phyloP scores from a whole-genome alignment of 2,797 vertebrate species.

The Dromococcyx pavoninus region DNA sequence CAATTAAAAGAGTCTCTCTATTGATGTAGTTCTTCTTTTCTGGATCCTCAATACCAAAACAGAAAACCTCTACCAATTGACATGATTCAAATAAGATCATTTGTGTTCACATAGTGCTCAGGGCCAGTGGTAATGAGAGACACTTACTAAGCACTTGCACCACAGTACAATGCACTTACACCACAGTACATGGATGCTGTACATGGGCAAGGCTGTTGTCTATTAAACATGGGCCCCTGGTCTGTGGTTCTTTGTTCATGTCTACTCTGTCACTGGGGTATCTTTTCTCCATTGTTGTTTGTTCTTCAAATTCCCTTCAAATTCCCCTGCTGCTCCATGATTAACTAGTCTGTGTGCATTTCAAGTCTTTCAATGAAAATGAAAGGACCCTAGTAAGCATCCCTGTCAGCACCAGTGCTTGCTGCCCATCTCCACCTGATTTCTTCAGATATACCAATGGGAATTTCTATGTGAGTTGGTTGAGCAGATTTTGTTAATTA shows the following conservation, averaged over 20 bases:
- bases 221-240: fast-evolving
- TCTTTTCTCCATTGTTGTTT: not conserved
- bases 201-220: not conserved
- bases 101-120: not conserved
- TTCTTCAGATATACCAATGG: not conserved
- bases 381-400: not conserved
- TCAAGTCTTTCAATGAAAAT: not conserved
- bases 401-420: not conserved
- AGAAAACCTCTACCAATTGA: not conserved
- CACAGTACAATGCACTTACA: no score
- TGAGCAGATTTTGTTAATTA: not conserved
- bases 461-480: not conserved
- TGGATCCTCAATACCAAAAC: not conserved
- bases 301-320: not conserved
- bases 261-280: not conserved
- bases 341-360: not conserved
- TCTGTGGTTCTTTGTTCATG: not conserved
- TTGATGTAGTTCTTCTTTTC: not conserved
- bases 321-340: not conserved
- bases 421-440: not conserved
- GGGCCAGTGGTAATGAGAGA: not conserved
- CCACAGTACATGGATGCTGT: not conserved
- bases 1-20: not conserved
- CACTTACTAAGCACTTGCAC: not conserved
- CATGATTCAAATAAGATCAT: not conserved